Percentiles rank a stretch among this genome's conserved stretches.
phyloP scores from a whole-genome alignment of 2,797 vertebrate species.

The Ctenopoma multispine region DNA sequence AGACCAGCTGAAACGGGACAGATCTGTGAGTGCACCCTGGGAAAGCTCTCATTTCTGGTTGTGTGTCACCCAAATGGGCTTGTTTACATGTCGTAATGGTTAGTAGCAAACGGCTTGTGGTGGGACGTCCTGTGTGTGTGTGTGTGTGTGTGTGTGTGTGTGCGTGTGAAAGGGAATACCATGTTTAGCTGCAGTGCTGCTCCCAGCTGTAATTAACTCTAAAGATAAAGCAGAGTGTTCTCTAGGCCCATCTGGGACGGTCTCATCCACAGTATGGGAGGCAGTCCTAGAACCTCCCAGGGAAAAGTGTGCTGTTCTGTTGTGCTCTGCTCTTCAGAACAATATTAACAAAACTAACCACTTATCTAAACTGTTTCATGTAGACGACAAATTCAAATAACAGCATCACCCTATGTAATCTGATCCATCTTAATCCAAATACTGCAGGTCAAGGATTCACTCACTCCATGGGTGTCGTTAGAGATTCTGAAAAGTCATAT shows the following conservation, averaged over 20 bases:
- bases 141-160: slow-evolving; percentile 35
- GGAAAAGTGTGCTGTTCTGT: too few relatives aligned
- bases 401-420: too few relatives aligned
- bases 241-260: neutral
- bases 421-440: too few relatives aligned
- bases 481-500: too few relatives aligned
- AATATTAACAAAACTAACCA: too few relatives aligned
- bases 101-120: slow-evolving; percentile 45
- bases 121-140: slow-evolving; percentile 30
- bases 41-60: slow-evolving; percentile 52
- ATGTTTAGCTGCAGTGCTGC: slow-evolving; percentile 31
- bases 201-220: slow-evolving; percentile 61
- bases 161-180: slow-evolving; percentile 44
- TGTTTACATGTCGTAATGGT: slow-evolving; percentile 61
- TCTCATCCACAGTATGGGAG: too few relatives aligned
- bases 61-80: slow-evolving; percentile 53
- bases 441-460: too few relatives aligned
- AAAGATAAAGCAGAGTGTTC: slow-evolving; percentile 50
- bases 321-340: too few relatives aligned
- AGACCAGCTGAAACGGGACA: slow-evolving; percentile 12
- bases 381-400: too few relatives aligned
- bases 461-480: too few relatives aligned
- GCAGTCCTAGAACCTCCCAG: too few relatives aligned
- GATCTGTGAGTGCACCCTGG: slow-evolving; percentile 36
- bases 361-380: too few relatives aligned